phyloP scores from a whole-genome alignment of 2,797 vertebrate species.

The Remorina albescens region DNA sequence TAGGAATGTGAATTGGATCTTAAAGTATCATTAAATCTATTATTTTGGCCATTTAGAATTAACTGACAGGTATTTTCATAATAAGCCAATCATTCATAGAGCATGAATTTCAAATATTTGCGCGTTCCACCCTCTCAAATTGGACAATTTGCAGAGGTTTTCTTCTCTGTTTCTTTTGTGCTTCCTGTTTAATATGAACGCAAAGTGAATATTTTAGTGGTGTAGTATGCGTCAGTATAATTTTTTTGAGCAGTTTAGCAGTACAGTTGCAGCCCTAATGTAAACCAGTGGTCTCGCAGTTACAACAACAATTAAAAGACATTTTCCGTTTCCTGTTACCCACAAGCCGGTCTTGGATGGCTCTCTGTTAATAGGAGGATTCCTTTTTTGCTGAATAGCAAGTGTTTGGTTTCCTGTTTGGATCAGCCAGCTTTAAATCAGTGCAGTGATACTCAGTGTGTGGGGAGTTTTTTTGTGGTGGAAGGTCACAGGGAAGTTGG shows the following conservation, averaged over 20 bases:
- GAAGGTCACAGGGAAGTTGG: conserved; percentile 68
- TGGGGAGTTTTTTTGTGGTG: conserved; percentile 42
- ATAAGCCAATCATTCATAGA: neutral
- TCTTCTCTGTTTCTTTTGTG: neutral
- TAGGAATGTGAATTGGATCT: neutral
- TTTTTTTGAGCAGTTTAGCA: neutral
- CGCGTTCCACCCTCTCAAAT: neutral
- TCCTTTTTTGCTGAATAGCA: conserved; percentile 73
- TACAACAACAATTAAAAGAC: conserved; percentile 2
- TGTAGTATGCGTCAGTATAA: too few species aligned
- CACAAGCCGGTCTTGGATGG: conserved; percentile 27
- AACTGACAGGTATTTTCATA: neutral
- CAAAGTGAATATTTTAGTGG: neutral
- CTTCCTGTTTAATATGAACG: too few species aligned
- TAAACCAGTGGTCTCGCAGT: neutral
- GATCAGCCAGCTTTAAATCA: conserved; percentile 73
- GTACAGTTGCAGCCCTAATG: neutral
- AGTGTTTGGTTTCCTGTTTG: conserved; percentile 75
- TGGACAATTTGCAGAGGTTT: neutral
- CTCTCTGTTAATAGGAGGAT: conserved; percentile 42
- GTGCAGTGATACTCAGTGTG: conserved; percentile 62
- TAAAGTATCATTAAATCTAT: neutral
- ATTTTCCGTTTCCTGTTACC: conserved; percentile 16
- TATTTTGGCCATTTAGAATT: neutral
- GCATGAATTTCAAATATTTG: neutral